A percentile compares a stretch with the other conserved stretches of the same genome.
Evolutionary conservation across 2,888 invertebrate species (phyloP).

Genomic region (Epiblema foenella): DNA sequence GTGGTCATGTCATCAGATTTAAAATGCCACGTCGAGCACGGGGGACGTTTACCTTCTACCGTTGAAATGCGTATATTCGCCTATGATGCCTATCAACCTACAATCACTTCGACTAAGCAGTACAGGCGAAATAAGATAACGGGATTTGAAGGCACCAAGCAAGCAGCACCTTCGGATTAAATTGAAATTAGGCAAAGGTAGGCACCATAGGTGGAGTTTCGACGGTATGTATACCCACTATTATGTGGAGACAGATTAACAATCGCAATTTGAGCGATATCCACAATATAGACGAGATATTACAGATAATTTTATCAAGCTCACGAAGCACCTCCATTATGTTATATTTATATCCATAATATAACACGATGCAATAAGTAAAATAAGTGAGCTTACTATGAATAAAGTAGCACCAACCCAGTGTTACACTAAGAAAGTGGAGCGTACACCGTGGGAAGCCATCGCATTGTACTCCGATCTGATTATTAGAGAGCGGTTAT

Average conservation of each 20-base stretch:
- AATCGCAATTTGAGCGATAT: not conserved
- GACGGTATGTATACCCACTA: not conserved
- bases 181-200: no score
- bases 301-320: conserved; percentile 11
- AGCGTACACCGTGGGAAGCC: conserved; percentile 46
- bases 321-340: not conserved
- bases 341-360: not conserved
- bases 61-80: no score
- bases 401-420: conserved; percentile 40
- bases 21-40: no score
- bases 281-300: conserved; percentile 1
- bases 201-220: no score
- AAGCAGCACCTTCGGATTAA: no score
- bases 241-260: not conserved
- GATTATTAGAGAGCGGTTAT: conserved; percentile 43
- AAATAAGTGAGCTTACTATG: conserved; percentile 14
- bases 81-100: no score
- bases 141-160: no score
- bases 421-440: conserved; percentile 43
- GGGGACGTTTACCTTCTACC: no score
- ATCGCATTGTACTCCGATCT: conserved; percentile 35
- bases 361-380: conserved; percentile 14
- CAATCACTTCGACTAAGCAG: no score
- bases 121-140: no score
- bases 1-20: no score